Percentiles rank a stretch among this genome's conserved stretches.
Evolutionary conservation across 2,888 invertebrate species (phyloP).

Genomic region (Apamea anceps): DNA sequence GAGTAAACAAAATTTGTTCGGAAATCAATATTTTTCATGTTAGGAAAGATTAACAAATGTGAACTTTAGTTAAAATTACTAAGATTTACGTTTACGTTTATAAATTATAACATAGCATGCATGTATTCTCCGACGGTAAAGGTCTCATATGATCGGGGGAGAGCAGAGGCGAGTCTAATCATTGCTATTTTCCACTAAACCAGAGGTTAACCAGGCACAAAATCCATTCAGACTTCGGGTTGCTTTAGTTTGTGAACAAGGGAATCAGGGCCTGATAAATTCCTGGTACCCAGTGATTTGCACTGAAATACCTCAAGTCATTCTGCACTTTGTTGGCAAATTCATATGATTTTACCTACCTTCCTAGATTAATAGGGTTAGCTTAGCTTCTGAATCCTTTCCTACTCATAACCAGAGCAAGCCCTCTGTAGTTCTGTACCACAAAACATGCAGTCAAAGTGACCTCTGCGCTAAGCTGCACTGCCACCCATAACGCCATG

Average conservation of each 20-base stretch:
- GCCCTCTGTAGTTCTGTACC: not conserved
- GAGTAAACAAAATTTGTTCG: conserved; percentile 12
- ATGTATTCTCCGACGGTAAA: not conserved
- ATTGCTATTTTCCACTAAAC: not conserved
- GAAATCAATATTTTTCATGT: not conserved
- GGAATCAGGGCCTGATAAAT: not conserved
- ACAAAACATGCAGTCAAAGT: not conserved
- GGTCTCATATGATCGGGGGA: not conserved
- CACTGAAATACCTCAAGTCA: not conserved
- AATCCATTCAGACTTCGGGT: not conserved
- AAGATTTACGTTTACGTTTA: not conserved
- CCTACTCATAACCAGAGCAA: not conserved
- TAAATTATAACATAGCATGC: not conserved
- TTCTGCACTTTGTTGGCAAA: not conserved
- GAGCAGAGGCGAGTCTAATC: no score
- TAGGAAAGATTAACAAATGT: rapidly evolving
- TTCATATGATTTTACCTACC: not conserved
- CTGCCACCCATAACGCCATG: not conserved
- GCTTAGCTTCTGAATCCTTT: not conserved
- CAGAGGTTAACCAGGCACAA: no score
- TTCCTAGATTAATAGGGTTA: no score
- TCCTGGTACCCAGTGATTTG: not conserved
- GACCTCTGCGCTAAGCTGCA: not conserved
- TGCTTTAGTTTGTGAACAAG: no score
- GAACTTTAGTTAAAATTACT: not conserved